A percentile compares a stretch with the other conserved stretches of the same genome.
These are phyloP conservation scores for Psophia crepitans DNA, from an alignment of 2,113 vertebrate species.

Conservation along the genomic window DNA sequence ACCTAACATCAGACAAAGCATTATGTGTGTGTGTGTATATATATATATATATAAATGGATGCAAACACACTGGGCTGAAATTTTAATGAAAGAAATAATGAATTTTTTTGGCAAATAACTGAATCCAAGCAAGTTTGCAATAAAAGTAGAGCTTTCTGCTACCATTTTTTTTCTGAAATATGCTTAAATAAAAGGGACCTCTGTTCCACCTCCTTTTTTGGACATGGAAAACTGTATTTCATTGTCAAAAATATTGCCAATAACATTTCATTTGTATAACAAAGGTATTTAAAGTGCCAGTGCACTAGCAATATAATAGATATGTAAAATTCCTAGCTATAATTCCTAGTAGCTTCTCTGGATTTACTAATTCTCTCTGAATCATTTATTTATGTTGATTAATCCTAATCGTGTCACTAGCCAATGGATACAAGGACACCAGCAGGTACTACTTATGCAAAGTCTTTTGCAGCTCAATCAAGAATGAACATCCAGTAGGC, in stretches of 20 bases:
- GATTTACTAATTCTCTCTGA: not conserved
- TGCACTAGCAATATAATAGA: not conserved
- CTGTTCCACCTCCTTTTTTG: not conserved
- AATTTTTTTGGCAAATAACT: not conserved
- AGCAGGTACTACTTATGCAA: not conserved
- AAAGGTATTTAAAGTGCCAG: not conserved
- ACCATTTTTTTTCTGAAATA: not conserved
- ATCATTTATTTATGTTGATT: not conserved
- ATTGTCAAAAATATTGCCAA: not conserved
- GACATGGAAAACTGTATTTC: not conserved
- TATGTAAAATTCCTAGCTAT: not conserved
- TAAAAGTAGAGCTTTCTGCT: not conserved
- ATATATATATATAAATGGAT: not conserved
- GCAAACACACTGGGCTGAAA: not conserved
- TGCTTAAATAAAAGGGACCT: accelerated
- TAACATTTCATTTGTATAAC: not conserved
- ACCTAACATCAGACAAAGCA: not conserved
- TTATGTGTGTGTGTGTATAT: too few relatives aligned
- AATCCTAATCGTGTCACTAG: not conserved
- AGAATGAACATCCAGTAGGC: not conserved
- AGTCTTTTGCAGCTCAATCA: not conserved
- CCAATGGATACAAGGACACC: not conserved
- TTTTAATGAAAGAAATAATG: not conserved
- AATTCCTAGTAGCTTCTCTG: not conserved
- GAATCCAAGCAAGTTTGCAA: not conserved